Evolutionary conservation across 2,888 invertebrate genomes (phyloP).

Genomic region (Enchytraeus crypticus): DNA sequence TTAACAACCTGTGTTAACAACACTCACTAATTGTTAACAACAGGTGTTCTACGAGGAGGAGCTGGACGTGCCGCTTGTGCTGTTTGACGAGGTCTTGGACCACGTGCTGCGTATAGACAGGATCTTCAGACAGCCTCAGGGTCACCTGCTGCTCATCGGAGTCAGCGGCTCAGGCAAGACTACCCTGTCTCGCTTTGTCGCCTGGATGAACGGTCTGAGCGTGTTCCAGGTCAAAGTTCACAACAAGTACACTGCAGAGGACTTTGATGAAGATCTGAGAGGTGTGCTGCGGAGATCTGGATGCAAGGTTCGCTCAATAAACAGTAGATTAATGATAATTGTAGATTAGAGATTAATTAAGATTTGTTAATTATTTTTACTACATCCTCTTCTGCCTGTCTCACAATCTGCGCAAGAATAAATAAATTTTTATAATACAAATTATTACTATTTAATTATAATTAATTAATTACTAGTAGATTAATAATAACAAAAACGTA

Average conservation of each 20-base stretch:
- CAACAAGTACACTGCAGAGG: constrained; percentile 95
- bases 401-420: too few relatives aligned
- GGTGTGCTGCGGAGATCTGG: constrained; percentile 53
- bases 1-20: too few relatives aligned
- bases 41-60: constrained; percentile 99
- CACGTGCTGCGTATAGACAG: constrained; percentile 96
- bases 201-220: constrained; percentile 98
- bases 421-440: too few relatives aligned
- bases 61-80: constrained; percentile 89
- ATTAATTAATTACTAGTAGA: too few relatives aligned
- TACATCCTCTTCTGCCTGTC: too few relatives aligned
- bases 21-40: too few relatives aligned
- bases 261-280: constrained; percentile 97
- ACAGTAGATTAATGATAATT: too few relatives aligned
- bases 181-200: constrained; percentile 94
- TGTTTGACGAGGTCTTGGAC: constrained; percentile 97
- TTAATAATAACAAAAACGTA: too few relatives aligned
- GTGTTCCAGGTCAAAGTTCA: constrained; percentile 99
- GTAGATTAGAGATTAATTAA: too few relatives aligned
- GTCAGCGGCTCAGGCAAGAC: constrained; percentile 99
- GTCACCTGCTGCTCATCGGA: constrained; percentile 91
- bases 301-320: constrained; percentile 47
- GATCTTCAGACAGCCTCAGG: constrained; percentile 97
- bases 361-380: too few relatives aligned
- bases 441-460: too few relatives aligned